These are phyloP conservation scores for Alca torda DNA, from an alignment of 2,797 vertebrate genomes.

Conservation along the genomic window DNA sequence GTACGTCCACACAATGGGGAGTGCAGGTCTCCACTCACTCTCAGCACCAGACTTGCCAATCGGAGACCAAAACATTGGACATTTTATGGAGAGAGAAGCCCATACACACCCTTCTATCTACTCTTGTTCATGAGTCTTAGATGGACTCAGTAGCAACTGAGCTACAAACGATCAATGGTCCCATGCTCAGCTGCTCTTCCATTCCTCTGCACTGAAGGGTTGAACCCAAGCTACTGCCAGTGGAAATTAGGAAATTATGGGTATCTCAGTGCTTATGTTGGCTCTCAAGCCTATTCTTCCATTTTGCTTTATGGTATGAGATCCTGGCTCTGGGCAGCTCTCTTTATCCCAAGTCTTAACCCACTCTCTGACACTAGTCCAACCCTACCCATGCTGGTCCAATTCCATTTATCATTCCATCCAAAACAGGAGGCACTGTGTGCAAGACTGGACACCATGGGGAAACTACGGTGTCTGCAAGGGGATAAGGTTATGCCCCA, in stretches of 20 bases:
- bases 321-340: background rate
- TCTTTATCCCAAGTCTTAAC: background rate
- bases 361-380: background rate
- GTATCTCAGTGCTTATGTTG: background rate
- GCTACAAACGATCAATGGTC: background rate
- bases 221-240: background rate
- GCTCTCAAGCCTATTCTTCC: background rate
- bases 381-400: background rate
- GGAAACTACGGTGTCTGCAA: rapidly evolving
- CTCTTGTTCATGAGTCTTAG: background rate
- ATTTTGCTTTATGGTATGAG: background rate
- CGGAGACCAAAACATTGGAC: background rate
- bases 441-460: no score
- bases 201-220: background rate
- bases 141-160: background rate
- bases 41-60: background rate
- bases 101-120: background rate
- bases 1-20: background rate
- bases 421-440: background rate
- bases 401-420: background rate
- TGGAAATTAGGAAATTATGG: background rate
- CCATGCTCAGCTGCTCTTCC: background rate
- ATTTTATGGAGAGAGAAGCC: background rate
- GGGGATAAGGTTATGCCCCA: rapidly evolving
- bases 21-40: background rate